Evolutionary conservation across 2,113 vertebrate species (phyloP).

Genomic region (Recurvirostra avosetta): DNA sequence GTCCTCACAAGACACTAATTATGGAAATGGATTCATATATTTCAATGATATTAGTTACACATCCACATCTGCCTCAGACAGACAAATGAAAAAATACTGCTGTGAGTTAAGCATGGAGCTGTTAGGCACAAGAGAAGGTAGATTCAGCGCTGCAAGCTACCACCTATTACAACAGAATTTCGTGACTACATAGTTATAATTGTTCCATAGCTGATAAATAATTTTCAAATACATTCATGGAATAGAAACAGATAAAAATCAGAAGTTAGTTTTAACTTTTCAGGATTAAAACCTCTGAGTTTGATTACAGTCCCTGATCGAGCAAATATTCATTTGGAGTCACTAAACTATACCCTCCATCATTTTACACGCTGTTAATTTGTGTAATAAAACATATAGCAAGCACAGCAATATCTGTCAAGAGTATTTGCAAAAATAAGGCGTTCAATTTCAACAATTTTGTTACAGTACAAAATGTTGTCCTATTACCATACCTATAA

Average conservation of each 20-base stretch:
- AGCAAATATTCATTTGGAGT: not conserved
- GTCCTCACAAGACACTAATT: slow-evolving; percentile 17
- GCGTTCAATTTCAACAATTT: not conserved
- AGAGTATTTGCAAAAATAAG: not conserved
- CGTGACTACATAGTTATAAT: not conserved
- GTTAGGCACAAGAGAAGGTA: not conserved
- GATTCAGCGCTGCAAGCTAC: not conserved
- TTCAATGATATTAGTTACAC: slow-evolving; percentile 23
- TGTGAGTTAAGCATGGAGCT: not conserved
- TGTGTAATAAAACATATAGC: not conserved
- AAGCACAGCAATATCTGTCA: not conserved
- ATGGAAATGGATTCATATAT: slow-evolving; percentile 40
- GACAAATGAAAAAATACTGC: not conserved
- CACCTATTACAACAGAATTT: not conserved
- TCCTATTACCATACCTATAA: not conserved
- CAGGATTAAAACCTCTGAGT: not conserved
- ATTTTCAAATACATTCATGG: not conserved
- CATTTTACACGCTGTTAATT: not conserved
- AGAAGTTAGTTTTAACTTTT: not conserved
- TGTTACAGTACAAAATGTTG: not conserved
- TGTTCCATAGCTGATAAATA: not conserved
- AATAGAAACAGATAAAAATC: not conserved
- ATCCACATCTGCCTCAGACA: not conserved
- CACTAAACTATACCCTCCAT: not conserved
- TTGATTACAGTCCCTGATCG: not conserved